These are phyloP conservation scores for Thalpophila matura DNA, from an alignment of 2,888 invertebrate genomes.

Conservation along the genomic window DNA sequence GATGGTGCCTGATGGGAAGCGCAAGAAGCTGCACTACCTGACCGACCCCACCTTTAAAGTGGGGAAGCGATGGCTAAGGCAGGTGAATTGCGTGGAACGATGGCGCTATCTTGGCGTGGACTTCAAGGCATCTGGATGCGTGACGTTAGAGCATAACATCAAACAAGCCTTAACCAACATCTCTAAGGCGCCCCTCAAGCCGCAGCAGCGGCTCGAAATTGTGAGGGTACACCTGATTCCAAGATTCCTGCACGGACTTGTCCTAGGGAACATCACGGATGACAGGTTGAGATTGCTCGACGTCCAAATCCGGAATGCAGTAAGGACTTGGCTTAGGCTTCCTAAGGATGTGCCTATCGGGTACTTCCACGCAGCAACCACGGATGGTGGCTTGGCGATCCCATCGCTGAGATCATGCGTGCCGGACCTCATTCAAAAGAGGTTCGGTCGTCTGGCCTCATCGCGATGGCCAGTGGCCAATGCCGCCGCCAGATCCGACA, in stretches of 20 bases:
- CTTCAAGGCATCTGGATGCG: constrained; percentile 66
- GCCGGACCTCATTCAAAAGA: background rate
- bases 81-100: constrained; percentile 59
- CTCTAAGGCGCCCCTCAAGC: constrained; percentile 1
- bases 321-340: background rate
- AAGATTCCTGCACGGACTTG: too few relatives aligned
- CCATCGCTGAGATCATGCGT: constrained; percentile 13
- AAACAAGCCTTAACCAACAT: background rate
- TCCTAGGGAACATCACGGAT: too few relatives aligned
- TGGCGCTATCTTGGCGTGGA: constrained; percentile 69
- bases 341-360: constrained; percentile 10
- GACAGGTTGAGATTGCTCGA: constrained; percentile 68
- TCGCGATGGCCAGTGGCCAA: constrained; percentile 13
- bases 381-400: constrained; percentile 9
- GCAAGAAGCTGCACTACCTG: constrained; percentile 60
- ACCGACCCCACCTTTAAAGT: constrained; percentile 48
- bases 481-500: constrained; percentile 37
- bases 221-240: constrained; percentile 74
- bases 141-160: constrained; percentile 16
- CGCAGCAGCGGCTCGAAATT: background rate
- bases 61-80: constrained; percentile 52
- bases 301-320: constrained; percentile 63
- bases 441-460: constrained; percentile 4
- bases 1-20: constrained; percentile 67
- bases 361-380: constrained; percentile 20